Evolutionary conservation across 2,797 vertebrate species (phyloP), one percentile per base, ranked within the genome.

Genomic region (Apodemus agrarius): DNA sequence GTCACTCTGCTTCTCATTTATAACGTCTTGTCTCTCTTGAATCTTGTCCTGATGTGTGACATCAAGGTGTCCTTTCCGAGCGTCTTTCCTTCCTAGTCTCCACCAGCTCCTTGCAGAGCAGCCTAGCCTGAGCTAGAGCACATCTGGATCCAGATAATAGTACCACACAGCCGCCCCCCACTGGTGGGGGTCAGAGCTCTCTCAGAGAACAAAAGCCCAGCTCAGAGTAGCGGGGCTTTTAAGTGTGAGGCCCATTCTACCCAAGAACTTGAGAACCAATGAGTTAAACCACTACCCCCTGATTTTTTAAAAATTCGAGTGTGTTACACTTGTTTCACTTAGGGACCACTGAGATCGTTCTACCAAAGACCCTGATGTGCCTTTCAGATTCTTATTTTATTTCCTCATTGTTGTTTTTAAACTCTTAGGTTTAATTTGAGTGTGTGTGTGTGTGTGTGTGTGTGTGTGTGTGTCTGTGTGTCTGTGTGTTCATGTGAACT

Each of bases 121-220:
- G 10, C 7, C 72, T 29, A 0, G 1, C 9, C 43, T 34, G n/a
- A 17, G 31, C 52, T 29, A 2, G 2, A 31, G 34, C n/a, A 8
- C 4, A 11, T 75, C 76, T 59, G 72, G 14, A 11, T 37, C 19
- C 22, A 63, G 65, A 37, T 3, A 3, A 34, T 13, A 29, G 84
- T 34, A 6, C 14, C 29, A 5, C 3, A 6, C 8, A 31, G 59
- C 34, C 6, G 1, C 14, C 63, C 17, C 17, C n/a, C 22, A 1
- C 0, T 13, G 9, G 11, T 19, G 7, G 10, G 63, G 40, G 29
- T 11, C 5, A n/a, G 4, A 14, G 21, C 63, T 40, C 34, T 17
- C 76, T 83, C 57, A 21, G 12, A n/a, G 13, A 40, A 7, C 2
- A 17, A 1, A 24, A 24, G 46, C 16, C 52, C 34, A 3, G 19